Evolutionary conservation across 2,113 vertebrate genomes (phyloP), one percentile per base, ranked within the genome.

Genomic region (Pungitius pungitius): DNA sequence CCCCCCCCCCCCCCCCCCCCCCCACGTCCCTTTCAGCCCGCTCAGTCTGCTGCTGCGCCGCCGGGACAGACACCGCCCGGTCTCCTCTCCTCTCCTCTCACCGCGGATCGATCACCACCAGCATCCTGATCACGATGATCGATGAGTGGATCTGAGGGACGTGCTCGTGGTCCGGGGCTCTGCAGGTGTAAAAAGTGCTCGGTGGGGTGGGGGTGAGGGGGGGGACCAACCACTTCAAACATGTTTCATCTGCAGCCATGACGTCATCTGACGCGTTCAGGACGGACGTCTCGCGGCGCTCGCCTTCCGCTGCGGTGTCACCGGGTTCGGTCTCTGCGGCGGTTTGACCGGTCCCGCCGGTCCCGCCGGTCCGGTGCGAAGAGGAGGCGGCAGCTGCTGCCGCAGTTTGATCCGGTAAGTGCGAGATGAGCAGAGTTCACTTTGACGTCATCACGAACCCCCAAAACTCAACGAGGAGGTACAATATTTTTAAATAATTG

Each of bases 391-490:
- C 39, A 40, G 40, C 78, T 40, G 40, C 78, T 40, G 73, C 78
- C 39, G 79, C 74, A 43, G 18, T 61, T 43, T 54, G 54, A 80
- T 66, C 49, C 55, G 60, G 81, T 88, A 55, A 84, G 85, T 73
- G 63, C 15, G 52, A 47, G 4, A 57, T 0, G 35, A 49, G 60
- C 52, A 22, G 26, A 56, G 49, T 52, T 52, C 6, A 52, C 49
- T 52, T 52, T 24, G 24, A 9, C 20, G n/a, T n/a, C n/a, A 51
- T 51, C 8, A 51, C 10, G 2, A 49, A 49, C 8, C 13, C 13
- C 18, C 45, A 18, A 8, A 47, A 18, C 39, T 30, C 1, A 40
- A 13, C 39, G 17, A 4, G 30, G 30, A 30, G 30, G 30, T 30
- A 43, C 14, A 42, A 45, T 14, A 43, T 18, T 9, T n/a, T 49